Evolutionary conservation across 2,888 invertebrate genomes (phyloP).

Genomic region (Tyria jacobaeae): DNA sequence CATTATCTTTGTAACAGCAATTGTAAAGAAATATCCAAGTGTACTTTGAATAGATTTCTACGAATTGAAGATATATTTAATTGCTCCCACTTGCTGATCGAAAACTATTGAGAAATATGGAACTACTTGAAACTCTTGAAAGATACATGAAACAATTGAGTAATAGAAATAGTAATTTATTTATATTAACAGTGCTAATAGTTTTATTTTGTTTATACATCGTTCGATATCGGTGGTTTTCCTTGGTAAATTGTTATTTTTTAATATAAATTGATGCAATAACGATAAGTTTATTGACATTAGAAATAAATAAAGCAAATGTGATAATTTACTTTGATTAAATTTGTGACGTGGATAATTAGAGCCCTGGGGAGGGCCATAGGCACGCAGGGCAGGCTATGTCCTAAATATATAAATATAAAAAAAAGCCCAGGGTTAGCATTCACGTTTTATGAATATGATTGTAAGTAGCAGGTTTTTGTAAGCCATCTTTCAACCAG

Average conservation of each 20-base stretch:
- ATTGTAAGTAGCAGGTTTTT: no score
- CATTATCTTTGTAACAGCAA: neutral
- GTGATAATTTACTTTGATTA: no score
- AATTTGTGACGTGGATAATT: no score
- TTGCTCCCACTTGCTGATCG: neutral
- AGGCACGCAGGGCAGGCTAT: no score
- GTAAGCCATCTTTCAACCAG: no score
- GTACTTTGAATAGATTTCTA: neutral
- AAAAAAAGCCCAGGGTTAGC: no score
- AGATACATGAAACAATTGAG: slow-evolving; percentile 3
- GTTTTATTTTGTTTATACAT: neutral
- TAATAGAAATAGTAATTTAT: neutral
- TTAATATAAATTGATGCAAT: neutral
- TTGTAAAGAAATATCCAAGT: neutral
- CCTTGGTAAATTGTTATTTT: neutral
- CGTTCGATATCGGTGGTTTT: neutral
- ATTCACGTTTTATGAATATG: no score
- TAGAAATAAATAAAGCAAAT: neutral
- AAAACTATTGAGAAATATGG: slow-evolving; percentile 4
- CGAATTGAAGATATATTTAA: neutral
- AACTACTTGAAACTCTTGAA: slow-evolving; percentile 6
- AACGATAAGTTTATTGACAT: no score
- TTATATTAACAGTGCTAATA: neutral
- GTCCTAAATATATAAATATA: no score
- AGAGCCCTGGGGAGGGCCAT: no score